phyloP scores from a whole-genome alignment of 2,888 invertebrate species.

The Alcis repandata region DNA sequence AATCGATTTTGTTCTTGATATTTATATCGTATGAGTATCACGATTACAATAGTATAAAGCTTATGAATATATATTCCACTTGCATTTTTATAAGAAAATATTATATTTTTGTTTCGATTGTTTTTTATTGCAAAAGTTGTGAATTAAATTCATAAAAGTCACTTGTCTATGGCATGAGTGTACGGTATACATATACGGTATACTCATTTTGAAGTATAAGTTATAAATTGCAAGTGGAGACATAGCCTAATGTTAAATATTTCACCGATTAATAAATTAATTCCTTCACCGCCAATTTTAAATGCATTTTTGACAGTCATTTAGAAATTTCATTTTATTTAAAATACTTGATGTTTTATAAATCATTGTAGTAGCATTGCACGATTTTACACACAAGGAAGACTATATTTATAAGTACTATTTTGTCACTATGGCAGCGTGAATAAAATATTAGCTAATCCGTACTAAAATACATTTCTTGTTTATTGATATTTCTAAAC shows the following conservation, averaged over 20 bases:
- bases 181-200: slow-evolving; percentile 7
- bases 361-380: slow-evolving; percentile 78
- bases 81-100: slow-evolving; percentile 29
- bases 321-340: slow-evolving; percentile 52
- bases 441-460: slow-evolving; percentile 18
- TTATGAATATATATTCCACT: slow-evolving; percentile 58
- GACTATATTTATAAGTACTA: slow-evolving; percentile 1
- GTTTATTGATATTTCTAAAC: background rate
- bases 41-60: slow-evolving; percentile 73
- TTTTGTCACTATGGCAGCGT: slow-evolving; percentile 10
- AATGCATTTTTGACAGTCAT: slow-evolving; percentile 80
- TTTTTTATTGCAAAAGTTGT: slow-evolving; percentile 16
- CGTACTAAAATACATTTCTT: slow-evolving; percentile 19
- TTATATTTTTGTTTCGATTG: background rate
- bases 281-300: slow-evolving; percentile 71
- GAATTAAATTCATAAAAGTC: slow-evolving; percentile 42
- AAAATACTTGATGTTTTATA: slow-evolving; percentile 49
- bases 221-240: slow-evolving; percentile 43
- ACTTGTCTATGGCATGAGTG: slow-evolving; percentile 22
- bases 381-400: slow-evolving; percentile 13
- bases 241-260: slow-evolving; percentile 50
- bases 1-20: slow-evolving; percentile 71
- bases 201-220: slow-evolving; percentile 18
- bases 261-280: slow-evolving; percentile 71
- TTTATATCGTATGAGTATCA: slow-evolving; percentile 78